Base-by-base conservation (phyloP, 2,797 vertebrate genomes). In the Peromyscus nudipes region DNA sequence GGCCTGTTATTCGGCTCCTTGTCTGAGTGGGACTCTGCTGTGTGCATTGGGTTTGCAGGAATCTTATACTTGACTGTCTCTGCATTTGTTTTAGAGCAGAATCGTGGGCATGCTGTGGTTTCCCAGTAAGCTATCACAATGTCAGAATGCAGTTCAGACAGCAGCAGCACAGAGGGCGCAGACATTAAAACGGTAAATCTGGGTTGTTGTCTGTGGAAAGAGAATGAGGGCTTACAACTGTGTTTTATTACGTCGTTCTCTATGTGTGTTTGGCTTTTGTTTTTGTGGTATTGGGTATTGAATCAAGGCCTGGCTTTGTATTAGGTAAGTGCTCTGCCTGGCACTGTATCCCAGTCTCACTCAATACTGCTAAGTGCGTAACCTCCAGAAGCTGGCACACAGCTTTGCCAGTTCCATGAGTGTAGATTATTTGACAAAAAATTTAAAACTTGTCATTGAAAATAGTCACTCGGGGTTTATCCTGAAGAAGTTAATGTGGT, bases 101-200 rank as follows among this genome's bases (percentile, higher is more conserved):
- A 98, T 97, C 96, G 97, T 98, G 98, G 95, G 98, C 98, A 97
- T 98, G 96, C 98, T 99, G 98, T 98, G 98, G 98, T 98, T 99
- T 98, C 96, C 98, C 98, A 98, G 94, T 98, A 97, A 98, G 95
- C 97, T 99, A 98, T 98, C 98, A 99, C 99, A 99, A 99, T 99
- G 99, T 99, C 99, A 98, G 99, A 99, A 99, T 99, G 99, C 99
- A 98, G 96, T 98, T 98, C 90, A 95, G 96, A 98, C 98, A 98
- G 97, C 98, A 97, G 97, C 98, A 98, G 96, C 97, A 97, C 97
- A 98, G 98, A 98, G 98, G 95, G 98, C 98, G 98, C 96, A 76
- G 98, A 99, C 97, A 98, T 98, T 98, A 98, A 99, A 98, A 98
- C 98, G 99, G 99, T 99, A 98, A 99, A 99, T 98, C 85, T 60